Conservation (phyloP, 2,797 vertebrate species). For the Sarcoramphus papa region DNA sequence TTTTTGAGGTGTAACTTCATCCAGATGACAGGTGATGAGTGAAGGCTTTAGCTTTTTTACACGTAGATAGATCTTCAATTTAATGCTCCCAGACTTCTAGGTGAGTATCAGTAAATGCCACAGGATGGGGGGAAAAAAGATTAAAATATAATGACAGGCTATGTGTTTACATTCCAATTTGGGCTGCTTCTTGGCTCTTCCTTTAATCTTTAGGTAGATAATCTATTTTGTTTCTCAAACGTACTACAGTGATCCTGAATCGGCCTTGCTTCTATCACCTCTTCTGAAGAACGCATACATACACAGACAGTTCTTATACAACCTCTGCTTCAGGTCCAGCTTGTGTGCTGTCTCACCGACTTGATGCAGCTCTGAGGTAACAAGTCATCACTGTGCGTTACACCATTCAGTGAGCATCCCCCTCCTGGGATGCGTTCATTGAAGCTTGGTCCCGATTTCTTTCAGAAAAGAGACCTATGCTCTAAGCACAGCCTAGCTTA, state of each 20-base stretch:
- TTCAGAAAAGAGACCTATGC: not conserved
- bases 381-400: not conserved
- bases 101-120: not conserved
- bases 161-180: not conserved
- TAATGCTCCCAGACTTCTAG: not conserved
- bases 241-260: not conserved
- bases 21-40: not conserved
- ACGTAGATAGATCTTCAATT: not conserved
- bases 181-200: not conserved
- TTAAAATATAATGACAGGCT: not conserved
- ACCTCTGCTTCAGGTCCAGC: not conserved
- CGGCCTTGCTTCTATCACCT: not conserved
- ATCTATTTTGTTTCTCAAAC: not conserved
- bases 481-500: not conserved
- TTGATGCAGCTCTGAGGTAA: not conserved
- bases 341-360: not conserved
- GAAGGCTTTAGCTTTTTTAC: not conserved
- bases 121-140: not conserved
- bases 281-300: accelerated
- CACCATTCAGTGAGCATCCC: not conserved
- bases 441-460: not conserved
- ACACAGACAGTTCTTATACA: not conserved
- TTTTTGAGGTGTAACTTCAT: not conserved
- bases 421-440: accelerated
- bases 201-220: not conserved